phyloP scores from a whole-genome alignment of 2,888 invertebrate genomes.

The Macaria liturata region DNA sequence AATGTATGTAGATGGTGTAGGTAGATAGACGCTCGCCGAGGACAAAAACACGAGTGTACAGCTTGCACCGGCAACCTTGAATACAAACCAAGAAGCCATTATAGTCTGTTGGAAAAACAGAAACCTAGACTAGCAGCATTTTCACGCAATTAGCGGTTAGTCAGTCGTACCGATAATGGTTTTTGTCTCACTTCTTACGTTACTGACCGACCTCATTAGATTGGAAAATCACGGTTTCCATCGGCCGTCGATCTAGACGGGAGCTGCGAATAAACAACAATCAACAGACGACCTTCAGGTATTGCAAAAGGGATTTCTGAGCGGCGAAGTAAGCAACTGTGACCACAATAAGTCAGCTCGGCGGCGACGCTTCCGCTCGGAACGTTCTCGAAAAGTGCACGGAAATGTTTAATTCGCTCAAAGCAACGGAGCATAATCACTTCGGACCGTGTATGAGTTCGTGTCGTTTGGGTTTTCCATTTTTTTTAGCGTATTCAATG shows the following conservation, averaged over 20 bases:
- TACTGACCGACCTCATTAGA: slow-evolving; percentile 63
- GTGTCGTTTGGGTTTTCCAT: slow-evolving; percentile 20
- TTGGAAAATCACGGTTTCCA: slow-evolving; percentile 62
- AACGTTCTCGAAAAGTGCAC: slow-evolving; percentile 40
- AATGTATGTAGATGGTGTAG: too few species aligned
- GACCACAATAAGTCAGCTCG: slow-evolving; percentile 24
- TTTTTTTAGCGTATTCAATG: slow-evolving; percentile 35
- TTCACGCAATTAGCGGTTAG: slow-evolving; percentile 62
- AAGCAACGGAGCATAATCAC: slow-evolving; percentile 20
- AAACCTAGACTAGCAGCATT: slow-evolving; percentile 50
- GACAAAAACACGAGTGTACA: slow-evolving; percentile 11
- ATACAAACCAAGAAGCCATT: slow-evolving; percentile 34
- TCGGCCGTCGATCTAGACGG: slow-evolving; percentile 45
- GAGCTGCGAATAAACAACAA: slow-evolving; percentile 62
- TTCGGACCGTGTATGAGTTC: slow-evolving; percentile 4
- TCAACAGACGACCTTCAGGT: slow-evolving; percentile 59
- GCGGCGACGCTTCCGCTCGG: slow-evolving; percentile 42
- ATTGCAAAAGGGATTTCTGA: slow-evolving; percentile 42
- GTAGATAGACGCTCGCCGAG: too few species aligned
- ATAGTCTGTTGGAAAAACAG: slow-evolving; percentile 41
- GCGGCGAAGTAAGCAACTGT: slow-evolving; percentile 19
- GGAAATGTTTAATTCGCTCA: slow-evolving; percentile 17
- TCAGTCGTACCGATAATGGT: slow-evolving; percentile 55
- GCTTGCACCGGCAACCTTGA: slow-evolving; percentile 35
- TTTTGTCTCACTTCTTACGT: slow-evolving; percentile 67